phyloP scores from a whole-genome alignment of 2,113 vertebrate genomes.

The human region GRCh38 chr13:35811001-35811500 shows the following conservation, averaged over 20 bases:
- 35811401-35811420: not conserved
- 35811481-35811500: not conserved
- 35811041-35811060: not conserved
- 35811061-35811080: not conserved
- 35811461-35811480: not conserved
- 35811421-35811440: not conserved
- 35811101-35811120: not conserved
- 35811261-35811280: not conserved
- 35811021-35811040: not conserved
- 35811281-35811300: not conserved
- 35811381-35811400: not conserved
- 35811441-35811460: constrained; percentile 5
- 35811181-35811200: not conserved
- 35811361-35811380: not conserved
- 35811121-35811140: not conserved
- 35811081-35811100: not conserved
- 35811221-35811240: not conserved
- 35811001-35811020: not conserved
- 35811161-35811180: not conserved
- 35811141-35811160: not conserved
- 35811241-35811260: not conserved
- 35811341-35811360: not conserved
- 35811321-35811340: not conserved
- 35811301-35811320: not conserved
- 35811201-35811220: not conserved